Evolutionary conservation across 2,797 vertebrate species (phyloP).

Genomic region (Tragelaphus eurycerus): DNA sequence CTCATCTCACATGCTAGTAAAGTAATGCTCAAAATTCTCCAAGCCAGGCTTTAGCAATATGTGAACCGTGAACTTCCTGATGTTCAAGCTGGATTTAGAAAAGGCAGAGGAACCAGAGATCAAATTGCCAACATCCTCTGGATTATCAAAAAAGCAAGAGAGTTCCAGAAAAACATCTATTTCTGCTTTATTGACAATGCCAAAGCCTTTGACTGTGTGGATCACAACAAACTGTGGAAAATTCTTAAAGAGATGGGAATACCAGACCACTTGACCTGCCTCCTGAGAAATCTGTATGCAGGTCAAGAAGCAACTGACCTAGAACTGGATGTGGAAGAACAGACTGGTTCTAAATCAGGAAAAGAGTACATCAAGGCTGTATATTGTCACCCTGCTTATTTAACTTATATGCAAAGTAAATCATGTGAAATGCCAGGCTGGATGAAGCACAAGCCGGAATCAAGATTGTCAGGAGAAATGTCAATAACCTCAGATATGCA

Average conservation of each 20-base stretch:
- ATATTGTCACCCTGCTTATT: not conserved
- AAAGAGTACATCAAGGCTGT: not conserved
- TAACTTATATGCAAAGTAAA: not conserved
- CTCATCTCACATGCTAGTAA: no score
- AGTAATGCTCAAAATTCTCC: no score
- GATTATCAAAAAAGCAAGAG: not conserved
- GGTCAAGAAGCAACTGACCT: not conserved
- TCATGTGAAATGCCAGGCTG: not conserved
- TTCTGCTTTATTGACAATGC: not conserved
- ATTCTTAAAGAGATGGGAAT: not conserved
- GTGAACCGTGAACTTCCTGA: rapidly evolving
- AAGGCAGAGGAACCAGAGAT: no score
- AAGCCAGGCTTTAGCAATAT: no score
- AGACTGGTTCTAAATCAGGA: not conserved
- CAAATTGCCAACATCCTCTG: not conserved
- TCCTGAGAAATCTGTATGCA: not conserved
- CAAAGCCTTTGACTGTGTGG: not conserved
- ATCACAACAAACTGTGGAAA: not conserved
- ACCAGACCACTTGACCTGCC: not conserved
- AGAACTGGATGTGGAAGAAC: not conserved
- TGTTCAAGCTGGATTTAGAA: no score
- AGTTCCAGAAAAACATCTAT: not conserved
- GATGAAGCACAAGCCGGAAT: not conserved
- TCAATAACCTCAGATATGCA: not conserved
- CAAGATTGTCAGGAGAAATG: not conserved